Base-by-base conservation (phyloP, 2,113 vertebrate genomes). In the Hemiprocne comata region DNA sequence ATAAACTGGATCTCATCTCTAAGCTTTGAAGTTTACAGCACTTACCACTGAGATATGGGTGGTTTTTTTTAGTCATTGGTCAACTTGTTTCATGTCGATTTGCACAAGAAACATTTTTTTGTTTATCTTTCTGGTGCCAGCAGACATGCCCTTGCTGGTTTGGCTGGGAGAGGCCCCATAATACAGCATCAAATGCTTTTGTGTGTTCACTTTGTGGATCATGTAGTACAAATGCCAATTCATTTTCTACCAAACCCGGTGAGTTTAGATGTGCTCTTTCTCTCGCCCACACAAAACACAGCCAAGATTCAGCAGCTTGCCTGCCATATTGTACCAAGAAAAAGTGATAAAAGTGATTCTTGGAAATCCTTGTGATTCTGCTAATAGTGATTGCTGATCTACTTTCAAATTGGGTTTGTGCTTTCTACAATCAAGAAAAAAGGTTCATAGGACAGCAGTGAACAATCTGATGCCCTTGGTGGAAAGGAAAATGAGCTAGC, bases 91-190 rank as follows among this genome's bases (percentile, higher is more conserved):
- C 38, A 11, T 40, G 80, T 69, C 74, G 80, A 61, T 95, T 81
- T 92, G 91, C 86, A 94, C 93, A 61, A 90, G 90, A 77, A 91
- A 93, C 60, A 48, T 46, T 61, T 58, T 75, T 88, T 67, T 8
- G 67, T 90, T 85, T 84, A 79, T 89, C 72, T 72, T 50, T 61
- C 64, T 71, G 53, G n/a, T 90, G 82, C 90, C 90, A 90, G 85
- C 38, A 95, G 94, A 94, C 93, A 17, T 86, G 96, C 90, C 94
- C 88, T 95, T 95, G 94, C 93, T 94, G 93, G 94, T 93, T 62
- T 78, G 87, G 36, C 94, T 93, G 94, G 90, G 92, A 93, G 93
- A 92, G 92, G 94, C 93, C 77, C 86, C 90, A 13, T 75, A 93
- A 65, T 75, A 88, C 79, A 90, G 85, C 85, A 78, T 78, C 88